Evolutionary conservation across 2,113 vertebrate genomes (phyloP).

Genomic region (Pantherophis guttatus): DNA sequence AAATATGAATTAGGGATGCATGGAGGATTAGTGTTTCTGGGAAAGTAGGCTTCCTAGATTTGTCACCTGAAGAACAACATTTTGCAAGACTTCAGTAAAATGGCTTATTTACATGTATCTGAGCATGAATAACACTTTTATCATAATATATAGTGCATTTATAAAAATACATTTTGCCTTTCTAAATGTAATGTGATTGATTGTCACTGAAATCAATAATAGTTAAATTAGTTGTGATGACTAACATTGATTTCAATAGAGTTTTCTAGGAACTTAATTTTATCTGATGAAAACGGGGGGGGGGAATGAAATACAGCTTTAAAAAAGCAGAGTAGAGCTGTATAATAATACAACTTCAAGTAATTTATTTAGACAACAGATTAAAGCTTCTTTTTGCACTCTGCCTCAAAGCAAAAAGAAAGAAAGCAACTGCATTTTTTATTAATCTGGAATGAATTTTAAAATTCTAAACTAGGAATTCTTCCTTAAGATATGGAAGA

Average conservation of each 20-base stretch:
- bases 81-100: background rate
- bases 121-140: background rate
- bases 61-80: background rate
- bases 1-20: background rate
- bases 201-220: background rate
- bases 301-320: background rate
- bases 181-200: background rate
- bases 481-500: background rate
- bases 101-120: background rate
- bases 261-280: background rate
- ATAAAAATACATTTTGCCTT: background rate
- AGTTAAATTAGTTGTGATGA: background rate
- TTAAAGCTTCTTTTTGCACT: background rate
- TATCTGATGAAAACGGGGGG: background rate
- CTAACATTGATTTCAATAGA: background rate
- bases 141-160: background rate
- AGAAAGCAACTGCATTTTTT: background rate
- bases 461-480: background rate
- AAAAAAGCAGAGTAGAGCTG: background rate
- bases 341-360: background rate
- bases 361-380: background rate
- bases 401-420: background rate
- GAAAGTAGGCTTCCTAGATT: background rate
- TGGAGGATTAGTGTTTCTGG: background rate
- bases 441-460: background rate